Evolutionary conservation across 2,797 vertebrate genomes (phyloP).

Genomic region (Sardinella longiceps): DNA sequence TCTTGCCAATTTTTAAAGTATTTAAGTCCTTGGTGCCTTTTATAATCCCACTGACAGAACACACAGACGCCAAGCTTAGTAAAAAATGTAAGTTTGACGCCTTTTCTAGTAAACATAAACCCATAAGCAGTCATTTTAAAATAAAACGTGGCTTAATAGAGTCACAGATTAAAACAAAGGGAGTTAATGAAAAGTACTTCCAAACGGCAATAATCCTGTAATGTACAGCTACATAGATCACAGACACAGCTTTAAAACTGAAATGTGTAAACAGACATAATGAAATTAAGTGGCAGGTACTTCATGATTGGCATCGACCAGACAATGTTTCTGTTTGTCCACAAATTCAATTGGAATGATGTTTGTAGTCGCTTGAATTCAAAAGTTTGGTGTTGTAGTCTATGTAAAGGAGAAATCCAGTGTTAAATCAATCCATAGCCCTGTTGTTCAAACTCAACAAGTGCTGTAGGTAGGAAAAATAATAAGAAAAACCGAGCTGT

Average conservation of each 20-base stretch:
- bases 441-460: no score
- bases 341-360: no score
- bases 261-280: conserved; percentile 7
- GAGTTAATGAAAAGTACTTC: background rate
- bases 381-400: background rate
- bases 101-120: conserved; percentile 31
- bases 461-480: no score
- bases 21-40: conserved; percentile 24
- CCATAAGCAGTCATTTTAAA: conserved; percentile 27
- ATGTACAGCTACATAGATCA: background rate
- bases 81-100: conserved; percentile 28
- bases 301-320: background rate
- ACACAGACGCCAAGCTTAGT: conserved; percentile 21
- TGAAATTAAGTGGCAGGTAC: background rate
- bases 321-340: background rate
- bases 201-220: background rate
- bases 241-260: background rate
- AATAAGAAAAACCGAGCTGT: no score
- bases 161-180: conserved; percentile 30
- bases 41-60: conserved; percentile 36
- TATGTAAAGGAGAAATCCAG: no score
- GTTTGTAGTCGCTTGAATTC: background rate
- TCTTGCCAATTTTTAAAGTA: background rate
- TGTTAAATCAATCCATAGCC: no score
- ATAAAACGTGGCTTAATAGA: conserved; percentile 29